phyloP scores from a whole-genome alignment of 2,797 vertebrate genomes.

The Gallinago stenura region DNA sequence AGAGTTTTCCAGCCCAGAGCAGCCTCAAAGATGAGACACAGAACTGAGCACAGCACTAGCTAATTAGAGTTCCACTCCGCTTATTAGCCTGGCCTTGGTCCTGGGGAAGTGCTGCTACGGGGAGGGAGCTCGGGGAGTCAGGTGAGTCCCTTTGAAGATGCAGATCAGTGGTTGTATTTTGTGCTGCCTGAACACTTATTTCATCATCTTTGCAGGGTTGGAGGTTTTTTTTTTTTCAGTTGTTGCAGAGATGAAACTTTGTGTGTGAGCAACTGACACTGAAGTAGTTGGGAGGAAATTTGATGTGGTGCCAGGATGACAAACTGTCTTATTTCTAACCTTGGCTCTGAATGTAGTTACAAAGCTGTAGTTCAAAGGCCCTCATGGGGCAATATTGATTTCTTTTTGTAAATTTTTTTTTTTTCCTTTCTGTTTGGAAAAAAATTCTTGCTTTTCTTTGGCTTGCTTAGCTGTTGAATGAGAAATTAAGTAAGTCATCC shows the following conservation, averaged over 20 bases:
- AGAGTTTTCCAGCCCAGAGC: not conserved
- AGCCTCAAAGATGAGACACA: not conserved
- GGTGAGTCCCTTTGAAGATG: not conserved
- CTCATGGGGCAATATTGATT: not conserved
- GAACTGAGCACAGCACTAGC: not conserved
- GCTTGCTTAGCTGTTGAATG: not conserved
- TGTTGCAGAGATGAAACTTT: not conserved
- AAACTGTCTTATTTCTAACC: not conserved
- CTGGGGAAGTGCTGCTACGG: not conserved
- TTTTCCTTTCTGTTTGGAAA: not conserved
- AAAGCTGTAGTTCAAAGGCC: not conserved
- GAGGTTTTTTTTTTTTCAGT: not conserved
- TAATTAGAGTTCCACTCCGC: fast-evolving
- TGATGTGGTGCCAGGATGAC: not conserved
- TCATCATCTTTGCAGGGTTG: not conserved
- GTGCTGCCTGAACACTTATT: not conserved
- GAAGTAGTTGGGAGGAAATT: not conserved
- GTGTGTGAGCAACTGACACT: not conserved
- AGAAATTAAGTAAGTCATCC: not conserved
- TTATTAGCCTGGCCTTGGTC: not conserved
- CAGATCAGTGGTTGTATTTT: not conserved
- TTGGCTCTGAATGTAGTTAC: not conserved
- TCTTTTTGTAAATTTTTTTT: not conserved
- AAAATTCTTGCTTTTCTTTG: not conserved
- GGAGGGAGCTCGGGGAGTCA: not conserved